These are phyloP conservation scores for Gila orcuttii DNA, from an alignment of 2,113 vertebrate genomes.

Conservation along the genomic window DNA sequence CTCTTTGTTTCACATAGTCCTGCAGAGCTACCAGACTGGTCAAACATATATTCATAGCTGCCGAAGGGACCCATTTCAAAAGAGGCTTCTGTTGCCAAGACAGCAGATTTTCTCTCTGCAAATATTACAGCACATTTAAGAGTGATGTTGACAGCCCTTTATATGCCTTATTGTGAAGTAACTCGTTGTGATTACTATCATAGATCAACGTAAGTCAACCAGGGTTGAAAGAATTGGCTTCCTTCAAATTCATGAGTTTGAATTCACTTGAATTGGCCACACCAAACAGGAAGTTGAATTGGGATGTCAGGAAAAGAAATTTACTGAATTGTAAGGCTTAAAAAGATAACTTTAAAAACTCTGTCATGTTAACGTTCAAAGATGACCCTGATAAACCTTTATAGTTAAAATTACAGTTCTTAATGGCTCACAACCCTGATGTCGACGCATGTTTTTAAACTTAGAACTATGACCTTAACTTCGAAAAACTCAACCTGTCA, in stretches of 20 bases:
- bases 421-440: background rate
- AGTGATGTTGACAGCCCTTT: slow-evolving; percentile 21
- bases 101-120: slow-evolving; percentile 29
- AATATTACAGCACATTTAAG: slow-evolving; percentile 24
- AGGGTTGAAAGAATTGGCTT: background rate
- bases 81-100: slow-evolving; percentile 41
- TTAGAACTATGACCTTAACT: background rate
- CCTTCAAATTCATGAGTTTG: background rate
- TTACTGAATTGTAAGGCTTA: background rate
- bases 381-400: background rate
- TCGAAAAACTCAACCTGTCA: background rate
- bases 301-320: background rate
- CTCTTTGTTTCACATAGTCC: slow-evolving; percentile 31
- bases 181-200: background rate
- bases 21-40: slow-evolving; percentile 12
- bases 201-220: slow-evolving; percentile 4
- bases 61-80: slow-evolving; percentile 29
- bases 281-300: background rate
- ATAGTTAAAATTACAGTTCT: background rate
- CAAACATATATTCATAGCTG: slow-evolving; percentile 16
- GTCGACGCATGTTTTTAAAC: background rate
- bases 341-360: background rate
- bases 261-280: background rate
- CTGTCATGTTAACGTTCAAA: background rate
- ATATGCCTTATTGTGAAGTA: background rate